Conservation (phyloP, 1,140 invertebrate genomes). For the Aphidius ervi region DNA sequence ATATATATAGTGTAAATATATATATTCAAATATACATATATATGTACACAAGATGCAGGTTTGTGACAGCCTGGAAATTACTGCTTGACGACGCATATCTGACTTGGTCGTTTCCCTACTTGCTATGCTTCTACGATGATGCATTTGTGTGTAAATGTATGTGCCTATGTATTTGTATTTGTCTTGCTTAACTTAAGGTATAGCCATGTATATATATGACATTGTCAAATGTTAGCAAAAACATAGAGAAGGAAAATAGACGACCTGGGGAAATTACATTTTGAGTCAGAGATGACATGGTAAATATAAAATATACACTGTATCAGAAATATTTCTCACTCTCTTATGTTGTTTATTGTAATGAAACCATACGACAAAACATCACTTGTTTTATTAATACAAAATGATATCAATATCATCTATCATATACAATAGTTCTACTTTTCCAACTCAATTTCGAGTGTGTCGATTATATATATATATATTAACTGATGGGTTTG, state of each 20-base stretch:
- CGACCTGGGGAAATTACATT: constrained; percentile 22
- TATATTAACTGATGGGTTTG: no score
- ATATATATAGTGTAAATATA: no score
- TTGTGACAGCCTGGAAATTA: constrained; percentile 46
- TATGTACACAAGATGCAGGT: constrained; percentile 15
- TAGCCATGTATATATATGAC: neutral
- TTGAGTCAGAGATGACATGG: constrained; percentile 1
- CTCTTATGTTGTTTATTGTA: no score
- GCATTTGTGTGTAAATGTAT: constrained; percentile 12
- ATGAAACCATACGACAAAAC: no score
- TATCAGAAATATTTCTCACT: no score
- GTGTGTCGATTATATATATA: constrained; percentile 3
- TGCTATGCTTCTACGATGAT: constrained; percentile 13
- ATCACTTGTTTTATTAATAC: no score
- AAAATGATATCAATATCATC: no score
- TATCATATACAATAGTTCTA: neutral
- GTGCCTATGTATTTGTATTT: neutral
- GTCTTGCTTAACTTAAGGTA: constrained; percentile 1
- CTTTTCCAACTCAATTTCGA: constrained; percentile 15
- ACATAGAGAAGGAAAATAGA: neutral
- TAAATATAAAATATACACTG: no score
- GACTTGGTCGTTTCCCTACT: constrained; percentile 20
- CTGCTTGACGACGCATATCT: constrained; percentile 39
- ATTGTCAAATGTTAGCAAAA: neutral
- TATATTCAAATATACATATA: no score